Base-by-base conservation (phyloP, 2,113 vertebrate species). In the Coregonus clupeaformis region DNA sequence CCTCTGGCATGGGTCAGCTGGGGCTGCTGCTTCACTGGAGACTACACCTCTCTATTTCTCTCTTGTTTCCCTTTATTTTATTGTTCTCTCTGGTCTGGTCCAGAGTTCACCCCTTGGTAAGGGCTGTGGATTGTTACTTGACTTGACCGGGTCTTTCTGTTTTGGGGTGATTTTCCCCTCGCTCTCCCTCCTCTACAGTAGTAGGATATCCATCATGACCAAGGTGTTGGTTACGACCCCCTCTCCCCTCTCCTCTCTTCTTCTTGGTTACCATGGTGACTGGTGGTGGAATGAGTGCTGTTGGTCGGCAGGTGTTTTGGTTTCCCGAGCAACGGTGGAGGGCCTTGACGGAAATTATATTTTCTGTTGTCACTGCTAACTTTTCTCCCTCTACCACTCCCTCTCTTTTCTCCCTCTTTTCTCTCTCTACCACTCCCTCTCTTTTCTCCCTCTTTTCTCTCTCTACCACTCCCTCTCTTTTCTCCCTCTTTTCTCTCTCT, bases 231-330 rank as follows among this genome's bases (percentile, higher is more conserved):
- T 2, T 6, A 62, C 3, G 1, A 49, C 1, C 57, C 57, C 49
- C 16, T n/a, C 16, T 9, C 57, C 32, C 49, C 52, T 20, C 16
- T 20, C 0, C n/a, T 22, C 57, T 22, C 5, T 22, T 36, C 24
- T 24, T 74, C 25, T 25, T 27, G 14, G 87, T 88, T 88, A 75
- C 80, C 79, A 80, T 89, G 84, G 85, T 85, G 80, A 86, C 80
- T 1, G 80, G 91, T 91, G 88, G 84, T 27, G 86, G 89, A 74
- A 75, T 74, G 73, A 69, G 69, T 76, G 78, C 69, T 82, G 9
- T 81, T 72, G 80, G 25, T 71, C 64, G 52, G 73, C 76, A 79
- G 80, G 77, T 86, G 82, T 83, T 85, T 73, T 57, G 77, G 78
- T 80, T 82, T 85, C 76, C 80, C 30, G 29, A 68, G 81, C 80